Evolutionary conservation across 2,797 vertebrate genomes (phyloP).

Genomic region (Tangara arthus): DNA sequence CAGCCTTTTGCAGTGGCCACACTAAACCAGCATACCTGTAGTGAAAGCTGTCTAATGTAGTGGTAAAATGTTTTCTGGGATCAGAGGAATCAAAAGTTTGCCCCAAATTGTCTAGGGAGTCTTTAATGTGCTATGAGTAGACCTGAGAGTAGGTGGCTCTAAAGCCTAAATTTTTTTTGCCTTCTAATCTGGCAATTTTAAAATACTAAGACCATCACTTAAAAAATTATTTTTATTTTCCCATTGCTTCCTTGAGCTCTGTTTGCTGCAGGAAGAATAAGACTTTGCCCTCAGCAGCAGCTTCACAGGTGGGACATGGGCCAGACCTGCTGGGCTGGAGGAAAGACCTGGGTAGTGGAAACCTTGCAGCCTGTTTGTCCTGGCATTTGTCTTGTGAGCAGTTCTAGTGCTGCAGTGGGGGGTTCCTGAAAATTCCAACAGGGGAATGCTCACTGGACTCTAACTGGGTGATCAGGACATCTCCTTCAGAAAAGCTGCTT

Average conservation of each 20-base stretch:
- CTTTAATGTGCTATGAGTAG: background rate
- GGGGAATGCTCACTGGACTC: background rate
- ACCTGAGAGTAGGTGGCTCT: background rate
- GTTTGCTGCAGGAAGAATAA: background rate
- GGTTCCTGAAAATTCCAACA: background rate
- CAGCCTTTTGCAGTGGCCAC: background rate
- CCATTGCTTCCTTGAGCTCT: background rate
- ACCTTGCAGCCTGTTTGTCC: background rate
- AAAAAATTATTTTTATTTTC: background rate
- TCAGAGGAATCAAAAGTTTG: background rate
- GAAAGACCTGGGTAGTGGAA: background rate
- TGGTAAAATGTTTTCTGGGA: background rate
- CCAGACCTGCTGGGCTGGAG: background rate
- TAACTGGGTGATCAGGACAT: background rate
- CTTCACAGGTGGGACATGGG: background rate
- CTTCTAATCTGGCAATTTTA: background rate
- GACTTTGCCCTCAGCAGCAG: background rate
- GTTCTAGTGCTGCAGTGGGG: background rate
- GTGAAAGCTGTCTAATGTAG: background rate
- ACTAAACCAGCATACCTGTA: background rate
- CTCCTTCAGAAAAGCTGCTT: background rate
- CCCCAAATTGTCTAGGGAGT: background rate
- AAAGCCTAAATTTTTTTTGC: background rate
- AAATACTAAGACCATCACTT: background rate
- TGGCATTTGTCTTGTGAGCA: background rate